Conservation (phyloP, 2,113 vertebrate genomes). For the Regulus satrapa region DNA sequence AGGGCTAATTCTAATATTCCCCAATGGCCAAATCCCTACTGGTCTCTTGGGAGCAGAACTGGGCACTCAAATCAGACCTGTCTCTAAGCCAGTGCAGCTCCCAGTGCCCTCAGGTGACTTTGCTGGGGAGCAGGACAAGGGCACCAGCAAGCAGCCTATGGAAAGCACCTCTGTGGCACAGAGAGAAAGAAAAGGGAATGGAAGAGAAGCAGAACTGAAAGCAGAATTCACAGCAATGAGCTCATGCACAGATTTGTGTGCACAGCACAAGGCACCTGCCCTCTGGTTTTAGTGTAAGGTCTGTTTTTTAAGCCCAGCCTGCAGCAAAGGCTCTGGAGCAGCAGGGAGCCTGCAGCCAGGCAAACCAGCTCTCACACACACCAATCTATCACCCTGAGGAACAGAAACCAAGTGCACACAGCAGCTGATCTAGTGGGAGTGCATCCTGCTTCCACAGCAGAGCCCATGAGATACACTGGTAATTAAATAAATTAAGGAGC, state of each 20-base stretch:
- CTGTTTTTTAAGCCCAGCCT: background rate
- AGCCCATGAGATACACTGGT: accelerated
- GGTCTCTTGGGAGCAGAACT: background rate
- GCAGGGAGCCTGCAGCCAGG: background rate
- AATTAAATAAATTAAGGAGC: background rate
- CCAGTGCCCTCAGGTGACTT: accelerated
- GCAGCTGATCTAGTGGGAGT: background rate
- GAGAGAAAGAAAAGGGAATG: background rate
- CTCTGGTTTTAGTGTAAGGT: background rate
- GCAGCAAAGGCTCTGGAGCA: background rate
- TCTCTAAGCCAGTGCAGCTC: background rate
- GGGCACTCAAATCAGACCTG: background rate
- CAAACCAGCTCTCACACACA: background rate
- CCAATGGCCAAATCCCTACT: background rate
- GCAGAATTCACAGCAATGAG: background rate
- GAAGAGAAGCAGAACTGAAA: background rate
- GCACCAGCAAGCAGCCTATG: background rate
- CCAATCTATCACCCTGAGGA: background rate
- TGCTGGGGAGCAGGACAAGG: background rate
- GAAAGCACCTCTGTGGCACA: background rate
- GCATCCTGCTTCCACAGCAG: background rate
- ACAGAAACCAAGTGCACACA: background rate
- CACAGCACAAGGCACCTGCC: background rate
- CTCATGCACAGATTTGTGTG: background rate
- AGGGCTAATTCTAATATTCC: background rate